These are phyloP conservation scores for Slavum lentiscoides DNA, from an alignment of 2,888 invertebrate genomes.

Conservation along the genomic window DNA sequence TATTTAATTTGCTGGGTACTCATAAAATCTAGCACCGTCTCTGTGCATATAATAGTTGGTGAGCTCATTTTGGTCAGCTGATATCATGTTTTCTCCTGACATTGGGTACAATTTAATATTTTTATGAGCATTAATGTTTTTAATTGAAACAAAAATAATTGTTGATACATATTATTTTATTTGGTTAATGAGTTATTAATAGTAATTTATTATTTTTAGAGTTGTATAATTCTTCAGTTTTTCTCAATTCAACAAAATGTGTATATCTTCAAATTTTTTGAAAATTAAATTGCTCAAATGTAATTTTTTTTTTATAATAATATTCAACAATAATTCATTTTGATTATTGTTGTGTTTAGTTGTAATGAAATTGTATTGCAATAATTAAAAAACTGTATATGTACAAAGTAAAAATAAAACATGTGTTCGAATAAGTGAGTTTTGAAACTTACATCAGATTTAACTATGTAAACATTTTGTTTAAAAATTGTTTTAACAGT, in stretches of 20 bases:
- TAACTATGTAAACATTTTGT: too few species aligned
- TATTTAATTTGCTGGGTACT: too few species aligned
- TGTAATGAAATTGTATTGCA: not conserved
- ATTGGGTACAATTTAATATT: too few species aligned
- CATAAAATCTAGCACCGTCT: too few species aligned
- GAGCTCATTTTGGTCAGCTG: too few species aligned
- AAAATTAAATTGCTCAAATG: conserved; percentile 1
- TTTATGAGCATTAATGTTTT: too few species aligned
- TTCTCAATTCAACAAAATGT: not conserved
- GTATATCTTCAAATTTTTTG: not conserved
- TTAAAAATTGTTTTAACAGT: too few species aligned
- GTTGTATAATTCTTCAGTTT: not conserved
- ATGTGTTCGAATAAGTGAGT: too few species aligned
- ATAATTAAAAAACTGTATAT: not conserved
- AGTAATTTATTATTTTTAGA: not conserved
- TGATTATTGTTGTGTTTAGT: not conserved
- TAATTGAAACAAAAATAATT: not conserved
- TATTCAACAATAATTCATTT: not conserved
- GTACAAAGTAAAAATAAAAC: too few species aligned
- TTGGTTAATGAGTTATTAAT: not conserved
- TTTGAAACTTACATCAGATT: too few species aligned
- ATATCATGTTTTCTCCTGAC: too few species aligned
- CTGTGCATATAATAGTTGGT: too few species aligned
- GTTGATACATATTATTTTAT: not conserved
- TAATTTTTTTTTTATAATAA: not conserved